These are phyloP conservation scores for Platanista minor DNA, from an alignment of 2,113 vertebrate species.

Conservation along the genomic window DNA sequence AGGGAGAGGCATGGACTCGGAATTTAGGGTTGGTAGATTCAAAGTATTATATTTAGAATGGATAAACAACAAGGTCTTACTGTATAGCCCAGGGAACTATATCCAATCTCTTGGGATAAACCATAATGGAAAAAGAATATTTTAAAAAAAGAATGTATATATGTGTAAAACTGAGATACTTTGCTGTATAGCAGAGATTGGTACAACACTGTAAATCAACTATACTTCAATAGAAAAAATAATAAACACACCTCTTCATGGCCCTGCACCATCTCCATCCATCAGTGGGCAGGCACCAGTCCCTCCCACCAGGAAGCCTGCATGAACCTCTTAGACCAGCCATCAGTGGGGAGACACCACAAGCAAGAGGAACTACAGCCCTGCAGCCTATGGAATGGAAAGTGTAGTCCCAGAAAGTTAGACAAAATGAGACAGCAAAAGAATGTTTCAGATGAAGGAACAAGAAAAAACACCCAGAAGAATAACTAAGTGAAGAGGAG, in stretches of 20 bases:
- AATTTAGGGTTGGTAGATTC: neutral
- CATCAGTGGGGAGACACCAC: neutral
- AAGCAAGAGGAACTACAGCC: neutral
- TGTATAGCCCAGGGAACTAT: neutral
- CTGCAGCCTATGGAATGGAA: neutral
- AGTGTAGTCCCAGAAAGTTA: neutral
- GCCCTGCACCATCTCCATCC: neutral
- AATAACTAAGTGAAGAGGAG: neutral
- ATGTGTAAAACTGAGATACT: neutral
- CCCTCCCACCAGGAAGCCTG: neutral
- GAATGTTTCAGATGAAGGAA: neutral
- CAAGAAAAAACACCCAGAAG: neutral
- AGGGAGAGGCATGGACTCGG: neutral
- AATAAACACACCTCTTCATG: neutral
- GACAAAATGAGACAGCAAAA: neutral
- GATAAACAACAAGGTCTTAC: neutral
- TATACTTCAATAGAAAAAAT: neutral
- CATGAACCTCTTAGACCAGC: neutral
- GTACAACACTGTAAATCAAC: neutral
- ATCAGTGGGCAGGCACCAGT: neutral
- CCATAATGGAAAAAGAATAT: neutral
- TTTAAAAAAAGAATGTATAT: neutral
- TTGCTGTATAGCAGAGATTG: neutral
- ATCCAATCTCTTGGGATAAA: neutral
- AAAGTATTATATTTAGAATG: neutral